Evolutionary conservation across 2,888 invertebrate genomes (phyloP).

Genomic region (Drosophila tripunctata): DNA sequence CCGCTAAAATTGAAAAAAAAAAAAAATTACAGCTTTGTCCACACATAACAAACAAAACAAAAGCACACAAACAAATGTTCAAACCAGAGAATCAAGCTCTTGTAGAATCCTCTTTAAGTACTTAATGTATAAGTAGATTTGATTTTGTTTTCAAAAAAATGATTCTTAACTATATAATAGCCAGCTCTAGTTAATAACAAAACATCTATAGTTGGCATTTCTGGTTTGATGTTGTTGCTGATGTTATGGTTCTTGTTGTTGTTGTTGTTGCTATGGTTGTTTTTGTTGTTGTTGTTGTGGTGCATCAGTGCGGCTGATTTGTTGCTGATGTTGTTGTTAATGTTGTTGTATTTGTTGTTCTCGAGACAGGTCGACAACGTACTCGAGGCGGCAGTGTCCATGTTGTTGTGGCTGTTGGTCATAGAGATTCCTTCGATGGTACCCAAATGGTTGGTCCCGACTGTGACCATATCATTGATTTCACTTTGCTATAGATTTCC

Average conservation of each 20-base stretch:
- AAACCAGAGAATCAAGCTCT: slow-evolving; percentile 12
- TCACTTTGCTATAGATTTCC: slow-evolving; percentile 97
- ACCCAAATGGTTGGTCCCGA: slow-evolving; percentile 99
- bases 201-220: slow-evolving; percentile 22
- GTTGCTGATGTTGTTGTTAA: slow-evolving; percentile 66
- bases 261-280: neutral
- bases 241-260: slow-evolving; percentile 8
- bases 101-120: slow-evolving; percentile 19
- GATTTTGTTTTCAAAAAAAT: neutral
- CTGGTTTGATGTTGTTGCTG: slow-evolving; percentile 3
- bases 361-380: slow-evolving; percentile 84
- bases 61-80: too few relatives aligned
- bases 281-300: slow-evolving; percentile 24
- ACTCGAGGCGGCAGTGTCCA: slow-evolving; percentile 87
- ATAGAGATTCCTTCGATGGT: slow-evolving; percentile 97
- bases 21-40: slow-evolving; percentile 19
- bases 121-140: slow-evolving; percentile 1
- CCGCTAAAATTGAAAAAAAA: slow-evolving; percentile 37
- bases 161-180: slow-evolving; percentile 21
- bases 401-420: slow-evolving; percentile 87
- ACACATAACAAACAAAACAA: slow-evolving; percentile 9
- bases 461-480: slow-evolving; percentile 97
- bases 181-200: slow-evolving; percentile 28
- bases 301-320: slow-evolving; percentile 69
- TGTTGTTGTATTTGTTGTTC: slow-evolving; percentile 80